A percentile compares a stretch with the other conserved stretches of the same genome.
Conservation (phyloP, 2,797 vertebrate genomes). For the Sebastes jordani region DNA sequence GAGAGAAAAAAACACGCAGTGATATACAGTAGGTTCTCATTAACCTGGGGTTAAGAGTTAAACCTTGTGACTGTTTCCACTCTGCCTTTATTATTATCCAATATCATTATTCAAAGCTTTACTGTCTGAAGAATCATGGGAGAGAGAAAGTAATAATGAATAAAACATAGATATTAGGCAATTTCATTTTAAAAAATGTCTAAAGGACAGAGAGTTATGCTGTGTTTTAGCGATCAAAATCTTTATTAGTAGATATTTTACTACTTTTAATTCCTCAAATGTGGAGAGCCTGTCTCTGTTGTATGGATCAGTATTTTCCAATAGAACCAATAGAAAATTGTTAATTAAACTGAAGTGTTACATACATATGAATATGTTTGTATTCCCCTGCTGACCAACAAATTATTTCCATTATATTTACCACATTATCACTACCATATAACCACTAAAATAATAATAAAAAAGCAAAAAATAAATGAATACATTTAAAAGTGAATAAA, state of each 20-base stretch:
- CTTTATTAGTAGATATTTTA: background rate
- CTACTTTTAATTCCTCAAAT: background rate
- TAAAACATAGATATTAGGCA: background rate
- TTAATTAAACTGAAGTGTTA: background rate
- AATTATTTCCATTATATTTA: background rate
- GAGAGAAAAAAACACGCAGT: background rate
- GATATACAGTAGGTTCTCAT: background rate
- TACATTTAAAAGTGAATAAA: too few species aligned
- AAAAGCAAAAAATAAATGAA: accelerated
- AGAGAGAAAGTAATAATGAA: background rate
- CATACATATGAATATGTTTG: background rate
- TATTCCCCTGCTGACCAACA: background rate
- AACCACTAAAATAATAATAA: background rate
- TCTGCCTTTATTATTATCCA: background rate
- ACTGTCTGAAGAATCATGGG: background rate
- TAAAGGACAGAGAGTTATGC: too few species aligned
- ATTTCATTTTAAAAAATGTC: background rate
- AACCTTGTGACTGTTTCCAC: background rate
- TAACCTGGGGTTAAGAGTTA: background rate
- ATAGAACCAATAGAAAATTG: background rate
- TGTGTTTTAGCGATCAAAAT: background rate
- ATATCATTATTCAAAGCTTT: background rate
- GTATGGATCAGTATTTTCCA: background rate
- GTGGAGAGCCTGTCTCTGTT: background rate
- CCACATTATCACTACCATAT: background rate